Evolutionary conservation across 2,797 vertebrate genomes (phyloP).

Genomic region (Toxotes lorentzi): DNA sequence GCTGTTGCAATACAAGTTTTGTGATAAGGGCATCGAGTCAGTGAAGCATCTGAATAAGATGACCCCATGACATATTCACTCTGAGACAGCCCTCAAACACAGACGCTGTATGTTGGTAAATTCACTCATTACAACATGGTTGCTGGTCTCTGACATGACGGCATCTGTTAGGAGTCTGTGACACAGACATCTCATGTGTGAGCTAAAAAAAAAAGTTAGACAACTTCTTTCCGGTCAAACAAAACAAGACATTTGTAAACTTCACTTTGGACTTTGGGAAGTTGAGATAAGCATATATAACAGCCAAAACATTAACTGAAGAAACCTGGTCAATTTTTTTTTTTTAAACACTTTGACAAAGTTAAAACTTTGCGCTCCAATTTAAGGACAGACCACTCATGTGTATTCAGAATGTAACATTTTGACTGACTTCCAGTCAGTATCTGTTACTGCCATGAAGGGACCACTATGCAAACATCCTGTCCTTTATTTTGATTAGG

Average conservation of each 20-base stretch:
- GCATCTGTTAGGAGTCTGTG: not conserved
- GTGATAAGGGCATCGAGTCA: not conserved
- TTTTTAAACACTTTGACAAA: not conserved
- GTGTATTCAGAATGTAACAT: not conserved
- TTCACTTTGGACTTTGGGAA: not conserved
- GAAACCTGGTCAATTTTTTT: too few relatives aligned
- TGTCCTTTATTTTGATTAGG: slow-evolving; percentile 33
- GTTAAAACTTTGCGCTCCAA: not conserved
- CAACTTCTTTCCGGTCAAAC: not conserved
- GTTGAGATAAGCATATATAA: too few relatives aligned
- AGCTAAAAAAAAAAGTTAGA: too few relatives aligned
- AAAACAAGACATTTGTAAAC: not conserved
- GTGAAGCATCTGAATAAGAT: not conserved
- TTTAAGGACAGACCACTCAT: not conserved
- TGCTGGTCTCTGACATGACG: not conserved
- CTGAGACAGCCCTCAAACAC: not conserved
- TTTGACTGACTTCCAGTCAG: not conserved
- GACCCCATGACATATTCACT: not conserved
- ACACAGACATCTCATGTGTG: not conserved
- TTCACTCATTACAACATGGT: not conserved
- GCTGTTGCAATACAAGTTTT: slow-evolving; percentile 49
- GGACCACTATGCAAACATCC: slow-evolving; percentile 45
- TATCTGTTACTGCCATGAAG: not conserved
- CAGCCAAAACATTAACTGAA: too few relatives aligned
- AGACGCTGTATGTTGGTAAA: slow-evolving; percentile 21